phyloP scores from a whole-genome alignment of 2,888 invertebrate species.

The Icerya purchasi region DNA sequence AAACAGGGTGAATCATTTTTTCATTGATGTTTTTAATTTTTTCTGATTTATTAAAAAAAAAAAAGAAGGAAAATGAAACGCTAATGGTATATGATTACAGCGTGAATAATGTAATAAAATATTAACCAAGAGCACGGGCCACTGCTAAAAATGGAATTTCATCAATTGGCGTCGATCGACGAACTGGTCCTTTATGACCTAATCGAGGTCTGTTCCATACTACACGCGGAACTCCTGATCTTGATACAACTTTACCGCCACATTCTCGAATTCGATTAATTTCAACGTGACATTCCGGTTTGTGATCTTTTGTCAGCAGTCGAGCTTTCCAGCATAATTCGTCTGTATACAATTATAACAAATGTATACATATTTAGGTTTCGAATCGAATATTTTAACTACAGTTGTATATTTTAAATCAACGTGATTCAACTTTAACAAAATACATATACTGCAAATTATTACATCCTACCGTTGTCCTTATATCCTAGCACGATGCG shows the following conservation, averaged over 20 bases:
- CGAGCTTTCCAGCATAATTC: constrained; percentile 54
- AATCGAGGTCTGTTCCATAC: constrained; percentile 87
- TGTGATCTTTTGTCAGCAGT: constrained; percentile 77
- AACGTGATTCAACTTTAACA: neutral
- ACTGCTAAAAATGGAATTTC: constrained; percentile 92
- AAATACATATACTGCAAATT: neutral
- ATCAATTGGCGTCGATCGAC: constrained; percentile 73
- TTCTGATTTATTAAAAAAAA: too few species aligned
- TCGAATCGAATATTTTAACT: constrained; percentile 1
- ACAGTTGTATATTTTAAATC: too few species aligned
- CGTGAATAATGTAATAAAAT: too few species aligned
- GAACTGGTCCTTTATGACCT: constrained; percentile 67
- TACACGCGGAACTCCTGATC: constrained; percentile 76
- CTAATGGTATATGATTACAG: too few species aligned
- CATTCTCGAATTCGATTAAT: constrained; percentile 57
- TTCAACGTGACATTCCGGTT: constrained; percentile 74
- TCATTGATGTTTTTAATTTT: too few species aligned
- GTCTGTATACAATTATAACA: constrained; percentile 22
- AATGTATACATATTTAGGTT: neutral
- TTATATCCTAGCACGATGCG: constrained; percentile 75
- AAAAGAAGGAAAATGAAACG: too few species aligned
- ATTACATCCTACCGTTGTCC: constrained; percentile 42
- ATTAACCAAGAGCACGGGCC: constrained; percentile 63
- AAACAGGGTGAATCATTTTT: too few species aligned
- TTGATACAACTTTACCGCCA: constrained; percentile 56